Percentiles rank a stretch among this genome's conserved stretches.
These are phyloP conservation scores for Leuciscus idus DNA, from an alignment of 2,113 vertebrate genomes.

Conservation along the genomic window DNA sequence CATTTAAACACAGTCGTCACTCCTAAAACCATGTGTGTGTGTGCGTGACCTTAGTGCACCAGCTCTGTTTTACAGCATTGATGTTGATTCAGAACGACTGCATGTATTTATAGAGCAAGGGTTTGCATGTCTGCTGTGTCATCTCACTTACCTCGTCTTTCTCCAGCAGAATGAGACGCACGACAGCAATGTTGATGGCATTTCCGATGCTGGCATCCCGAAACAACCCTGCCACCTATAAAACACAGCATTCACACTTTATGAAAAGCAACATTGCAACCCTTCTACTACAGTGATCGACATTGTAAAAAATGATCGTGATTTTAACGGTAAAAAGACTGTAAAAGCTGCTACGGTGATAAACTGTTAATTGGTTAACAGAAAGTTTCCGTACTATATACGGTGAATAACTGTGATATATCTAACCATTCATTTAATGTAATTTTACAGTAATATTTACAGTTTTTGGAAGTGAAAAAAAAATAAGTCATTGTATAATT, in stretches of 20 bases:
- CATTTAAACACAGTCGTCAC: background rate
- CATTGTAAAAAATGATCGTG: no score
- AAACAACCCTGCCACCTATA: constrained; percentile 91
- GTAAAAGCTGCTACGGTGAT: no score
- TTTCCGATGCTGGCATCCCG: constrained; percentile 93
- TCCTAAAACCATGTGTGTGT: background rate
- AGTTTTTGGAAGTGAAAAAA: no score
- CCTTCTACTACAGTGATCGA: background rate
- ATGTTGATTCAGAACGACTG: constrained; percentile 8
- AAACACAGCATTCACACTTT: constrained; percentile 10
- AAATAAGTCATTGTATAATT: no score
- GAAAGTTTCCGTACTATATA: no score
- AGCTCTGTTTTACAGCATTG: background rate
- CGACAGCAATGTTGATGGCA: constrained; percentile 89
- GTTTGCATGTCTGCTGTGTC: background rate
- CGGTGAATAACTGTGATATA: no score
- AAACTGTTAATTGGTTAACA: no score
- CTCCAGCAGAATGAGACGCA: constrained; percentile 90
- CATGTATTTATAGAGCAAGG: background rate
- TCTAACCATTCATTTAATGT: no score
- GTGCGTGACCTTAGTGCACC: background rate
- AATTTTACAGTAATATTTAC: no score
- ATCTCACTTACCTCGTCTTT: constrained; percentile 84
- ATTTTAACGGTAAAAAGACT: no score
- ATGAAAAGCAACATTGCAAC: background rate